Conservation (phyloP, 1,140 invertebrate genomes). For the Melanaphis sacchari region DNA sequence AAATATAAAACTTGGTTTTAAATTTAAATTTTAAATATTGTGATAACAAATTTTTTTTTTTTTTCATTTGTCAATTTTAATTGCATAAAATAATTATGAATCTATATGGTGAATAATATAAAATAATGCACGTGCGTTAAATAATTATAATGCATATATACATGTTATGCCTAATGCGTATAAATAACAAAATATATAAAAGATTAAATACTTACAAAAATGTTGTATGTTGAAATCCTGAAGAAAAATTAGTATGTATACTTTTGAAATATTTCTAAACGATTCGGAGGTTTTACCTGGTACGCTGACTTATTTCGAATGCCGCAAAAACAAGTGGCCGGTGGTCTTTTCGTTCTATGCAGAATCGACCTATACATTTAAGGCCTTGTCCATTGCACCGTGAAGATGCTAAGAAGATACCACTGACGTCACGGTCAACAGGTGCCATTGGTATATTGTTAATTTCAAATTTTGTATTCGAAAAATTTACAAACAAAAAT, state of each 20-base stretch:
- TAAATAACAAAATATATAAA: not conserved
- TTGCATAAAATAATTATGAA: not conserved
- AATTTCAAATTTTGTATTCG: slow-evolving; percentile 30
- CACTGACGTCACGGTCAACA: slow-evolving; percentile 50
- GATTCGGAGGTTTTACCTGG: not conserved
- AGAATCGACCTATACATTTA: slow-evolving; percentile 33
- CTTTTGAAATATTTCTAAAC: not conserved
- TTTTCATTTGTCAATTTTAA: not conserved
- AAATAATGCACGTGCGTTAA: not conserved
- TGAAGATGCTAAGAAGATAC: slow-evolving; percentile 51
- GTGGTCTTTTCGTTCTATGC: slow-evolving; percentile 27
- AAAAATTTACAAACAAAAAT: slow-evolving; percentile 41
- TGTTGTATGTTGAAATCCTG: not conserved
- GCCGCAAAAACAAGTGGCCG: slow-evolving; percentile 16
- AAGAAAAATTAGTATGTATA: not conserved
- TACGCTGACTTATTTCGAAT: slow-evolving; percentile 41
- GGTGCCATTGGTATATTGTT: slow-evolving; percentile 53
- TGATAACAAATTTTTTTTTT: not conserved
- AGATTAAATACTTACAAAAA: not conserved
- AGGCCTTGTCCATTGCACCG: slow-evolving; percentile 43
- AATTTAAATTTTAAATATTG: not conserved
- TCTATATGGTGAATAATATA: too few species aligned
- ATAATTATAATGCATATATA: not conserved
- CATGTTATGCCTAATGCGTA: not conserved
- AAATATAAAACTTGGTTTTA: not conserved